Base-by-base conservation (phyloP, 2,888 invertebrate genomes). In the Drosophila koepferae region DNA sequence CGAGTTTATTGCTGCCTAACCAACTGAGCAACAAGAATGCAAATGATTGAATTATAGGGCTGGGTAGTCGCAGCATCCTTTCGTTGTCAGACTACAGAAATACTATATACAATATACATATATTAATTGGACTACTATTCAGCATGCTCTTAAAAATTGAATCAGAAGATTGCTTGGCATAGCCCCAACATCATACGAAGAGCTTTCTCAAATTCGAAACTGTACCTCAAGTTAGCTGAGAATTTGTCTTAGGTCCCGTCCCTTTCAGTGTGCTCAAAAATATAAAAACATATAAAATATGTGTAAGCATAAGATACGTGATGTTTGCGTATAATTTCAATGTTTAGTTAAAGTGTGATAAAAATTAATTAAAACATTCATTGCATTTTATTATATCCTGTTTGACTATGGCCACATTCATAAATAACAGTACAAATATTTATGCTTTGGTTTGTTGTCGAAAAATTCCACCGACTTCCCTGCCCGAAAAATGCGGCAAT, bases 401-500 rank as follows among this genome's bases (percentile, higher is more conserved):
- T 76, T 72, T 63, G 61, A 59, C 73, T 69, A 60, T 60, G 58
- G 23, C 66, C 34, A 59, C 53, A 66, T 43, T 71, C 70, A 77
- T 78, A 79, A 77, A 79, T 75, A 79, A 66, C 71, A 67, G 60
- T 72, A 63, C 71, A 71, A 79, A 77, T 67, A 75, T 75, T 75
- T 75, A 73, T 73, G 77, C 76, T 73, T 58, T 77, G 77, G 73
- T 69, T 77, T 76, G 78, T 77, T 73, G 48, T 36, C 49, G 56
- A 65, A 71, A 85, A 80, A 84, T 82, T 59, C 53, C 62, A 63
- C 38, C 54, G 68, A 56, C 56, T 56, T 38, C 31, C 63, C 40
- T 10, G n/a, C 55, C 55, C 55, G 40, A 56, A 67, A 82, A 77
- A 77, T 78, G 82, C 77, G 75, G 82, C 85, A 81, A 81, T 82